Conservation (phyloP, 2,797 vertebrate species). For the Muscicapa comitata region DNA sequence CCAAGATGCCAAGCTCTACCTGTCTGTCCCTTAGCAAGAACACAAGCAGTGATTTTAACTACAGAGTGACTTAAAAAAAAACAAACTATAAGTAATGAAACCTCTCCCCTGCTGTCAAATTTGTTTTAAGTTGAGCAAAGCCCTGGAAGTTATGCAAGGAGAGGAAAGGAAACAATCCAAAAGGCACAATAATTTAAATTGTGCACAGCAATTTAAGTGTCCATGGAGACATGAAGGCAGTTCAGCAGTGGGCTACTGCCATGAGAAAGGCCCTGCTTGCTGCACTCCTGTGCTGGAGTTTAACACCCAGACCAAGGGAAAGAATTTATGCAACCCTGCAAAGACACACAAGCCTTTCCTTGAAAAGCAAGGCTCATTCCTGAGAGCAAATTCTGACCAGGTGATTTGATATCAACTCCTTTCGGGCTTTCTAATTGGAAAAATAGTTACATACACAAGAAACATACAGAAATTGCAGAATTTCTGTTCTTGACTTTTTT, state of each 20-base stretch:
- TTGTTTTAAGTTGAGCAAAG: background rate
- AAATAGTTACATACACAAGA: background rate
- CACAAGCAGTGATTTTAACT: background rate
- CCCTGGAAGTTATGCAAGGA: background rate
- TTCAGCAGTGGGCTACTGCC: background rate
- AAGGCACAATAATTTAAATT: background rate
- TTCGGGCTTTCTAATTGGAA: background rate
- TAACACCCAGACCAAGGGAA: background rate
- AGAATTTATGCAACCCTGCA: background rate
- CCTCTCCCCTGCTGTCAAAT: background rate
- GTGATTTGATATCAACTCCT: background rate
- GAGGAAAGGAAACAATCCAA: background rate
- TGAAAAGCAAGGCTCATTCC: background rate
- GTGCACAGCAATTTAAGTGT: background rate
- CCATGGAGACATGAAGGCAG: background rate
- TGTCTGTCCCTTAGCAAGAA: background rate
- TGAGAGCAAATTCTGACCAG: background rate
- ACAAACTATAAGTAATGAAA: background rate
- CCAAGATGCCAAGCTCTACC: background rate
- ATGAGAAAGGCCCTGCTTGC: background rate
- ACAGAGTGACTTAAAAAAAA: background rate
- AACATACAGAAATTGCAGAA: background rate
- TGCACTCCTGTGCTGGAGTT: background rate
- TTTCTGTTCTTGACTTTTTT: background rate
- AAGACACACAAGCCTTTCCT: background rate